Base-by-base conservation (phyloP, 2,888 invertebrate species). In the Sturmia bella region DNA sequence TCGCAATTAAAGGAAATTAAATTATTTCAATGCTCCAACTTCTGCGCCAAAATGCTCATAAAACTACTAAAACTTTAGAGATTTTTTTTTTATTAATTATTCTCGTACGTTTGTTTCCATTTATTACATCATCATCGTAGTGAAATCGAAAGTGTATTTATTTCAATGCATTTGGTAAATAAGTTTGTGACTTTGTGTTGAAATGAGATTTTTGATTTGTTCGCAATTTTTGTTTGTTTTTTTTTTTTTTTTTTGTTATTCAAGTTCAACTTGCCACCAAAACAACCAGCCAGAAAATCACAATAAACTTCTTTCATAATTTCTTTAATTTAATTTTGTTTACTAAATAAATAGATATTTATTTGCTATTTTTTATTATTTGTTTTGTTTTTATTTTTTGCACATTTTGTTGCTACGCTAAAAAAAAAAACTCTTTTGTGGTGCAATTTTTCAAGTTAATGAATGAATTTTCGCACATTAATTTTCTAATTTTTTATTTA, bases 241-340 rank as follows among this genome's bases (percentile, higher is more conserved):
- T n/a, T n/a, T 41, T 48, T 48, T 32, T 41, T 3, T 43, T 9
- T 54, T 15, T 54, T 54, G 24, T 9, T n/a, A 27, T 0, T 13
- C 5, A 24, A 64, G 12, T 61, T 63, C 12, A 52, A 88, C 90
- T 89, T 90, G 93, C 93, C 93, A 84, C 92, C 92, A 83, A 92
- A 88, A 91, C 92, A 93, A 85, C 93, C 93, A 77, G 92, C 93
- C 82, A 92, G 87, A 87, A 93, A 93, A 87, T 93, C 93, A 73
- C 88, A 88, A 84, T 89, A 91, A 85, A 88, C 87, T 84, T 89
- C 90, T 88, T 84, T 89, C 90, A 90, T 88, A 89, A 87, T 89
- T 90, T 87, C 89, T 68, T 9, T 80, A 77, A 74, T 76, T 84
- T 83, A 80, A 83, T 82, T 82, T 79, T 75, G 70, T 74, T 80